These are phyloP conservation scores for Actinia equina DNA, from an alignment of 64 coral and sea anemone species.

Conservation along the genomic window DNA sequence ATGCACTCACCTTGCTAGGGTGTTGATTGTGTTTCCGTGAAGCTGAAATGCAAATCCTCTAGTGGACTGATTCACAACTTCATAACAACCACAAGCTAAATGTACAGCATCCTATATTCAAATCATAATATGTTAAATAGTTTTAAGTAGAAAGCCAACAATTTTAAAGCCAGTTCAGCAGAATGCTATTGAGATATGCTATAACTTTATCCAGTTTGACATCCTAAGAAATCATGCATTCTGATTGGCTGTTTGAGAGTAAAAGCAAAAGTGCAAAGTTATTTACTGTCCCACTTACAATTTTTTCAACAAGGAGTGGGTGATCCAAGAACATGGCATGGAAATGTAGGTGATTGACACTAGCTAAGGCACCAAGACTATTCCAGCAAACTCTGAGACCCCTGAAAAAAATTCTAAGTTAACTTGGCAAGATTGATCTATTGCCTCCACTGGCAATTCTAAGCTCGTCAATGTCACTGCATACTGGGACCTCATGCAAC, in stretches of 20 bases:
- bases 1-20: slow-evolving; percentile 20
- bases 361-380: slow-evolving; percentile 52
- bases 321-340: slow-evolving; percentile 44
- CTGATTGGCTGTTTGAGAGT: too few relatives aligned
- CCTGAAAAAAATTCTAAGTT: slow-evolving; percentile 4
- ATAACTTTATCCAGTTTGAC: too few relatives aligned
- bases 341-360: slow-evolving; percentile 55
- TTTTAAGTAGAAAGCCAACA: too few relatives aligned
- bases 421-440: too few relatives aligned
- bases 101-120: slow-evolving; percentile 13
- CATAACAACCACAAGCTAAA: slow-evolving; percentile 20
- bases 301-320: slow-evolving; percentile 29
- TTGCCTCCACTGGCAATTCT: too few relatives aligned
- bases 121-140: not conserved
- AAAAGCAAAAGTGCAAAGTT: too few relatives aligned
- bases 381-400: slow-evolving; percentile 48
- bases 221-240: too few relatives aligned
- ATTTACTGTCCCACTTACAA: slow-evolving; percentile 3
- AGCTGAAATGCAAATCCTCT: slow-evolving; percentile 50
- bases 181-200: too few relatives aligned
- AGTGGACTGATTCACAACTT: slow-evolving; percentile 19
- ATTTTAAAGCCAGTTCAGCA: too few relatives aligned
- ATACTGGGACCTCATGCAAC: too few relatives aligned
- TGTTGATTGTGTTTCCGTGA: slow-evolving; percentile 8
- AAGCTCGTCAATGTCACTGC: too few relatives aligned